A percentile compares a stretch with the other conserved stretches of the same genome.
These are phyloP conservation scores for Morus bassanus DNA, from an alignment of 2,797 vertebrate species.

Conservation along the genomic window DNA sequence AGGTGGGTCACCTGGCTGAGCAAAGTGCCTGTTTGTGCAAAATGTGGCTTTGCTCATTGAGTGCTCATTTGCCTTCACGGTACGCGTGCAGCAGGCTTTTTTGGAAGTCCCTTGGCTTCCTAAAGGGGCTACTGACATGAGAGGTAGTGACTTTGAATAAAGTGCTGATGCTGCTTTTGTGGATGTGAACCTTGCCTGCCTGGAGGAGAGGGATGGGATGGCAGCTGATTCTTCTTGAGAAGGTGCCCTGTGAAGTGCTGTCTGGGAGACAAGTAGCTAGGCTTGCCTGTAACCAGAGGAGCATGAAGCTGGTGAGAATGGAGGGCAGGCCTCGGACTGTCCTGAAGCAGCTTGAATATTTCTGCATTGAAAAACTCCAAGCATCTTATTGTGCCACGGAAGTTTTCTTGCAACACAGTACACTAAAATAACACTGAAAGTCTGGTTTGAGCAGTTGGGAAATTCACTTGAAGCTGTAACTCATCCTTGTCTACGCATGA, in stretches of 20 bases:
- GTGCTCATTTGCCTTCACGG: background rate
- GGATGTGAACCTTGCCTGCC: fast-evolving
- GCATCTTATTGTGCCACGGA: background rate
- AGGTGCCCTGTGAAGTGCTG: too few species aligned
- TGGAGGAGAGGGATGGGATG: background rate
- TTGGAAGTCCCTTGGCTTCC: background rate
- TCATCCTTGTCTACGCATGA: fast-evolving
- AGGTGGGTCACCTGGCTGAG: fast-evolving
- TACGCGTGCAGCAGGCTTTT: fast-evolving
- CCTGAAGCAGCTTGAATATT: background rate
- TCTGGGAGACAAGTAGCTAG: background rate
- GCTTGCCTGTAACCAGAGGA: background rate
- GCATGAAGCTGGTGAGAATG: fast-evolving
- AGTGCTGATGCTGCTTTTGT: background rate
- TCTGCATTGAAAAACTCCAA: background rate
- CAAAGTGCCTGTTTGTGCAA: fast-evolving
- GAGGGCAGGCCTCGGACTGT: background rate
- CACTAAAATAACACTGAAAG: background rate
- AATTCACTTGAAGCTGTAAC: background rate
- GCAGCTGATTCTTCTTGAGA: background rate
- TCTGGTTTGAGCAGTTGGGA: background rate
- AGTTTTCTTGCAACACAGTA: background rate
- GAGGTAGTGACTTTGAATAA: background rate
- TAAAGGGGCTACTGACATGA: background rate
- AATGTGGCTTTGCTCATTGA: background rate